Percentiles rank a stretch among this genome's conserved stretches.
These are phyloP conservation scores for Micropoecilia bifurca DNA, from an alignment of 2,797 vertebrate genomes.

Conservation along the genomic window DNA sequence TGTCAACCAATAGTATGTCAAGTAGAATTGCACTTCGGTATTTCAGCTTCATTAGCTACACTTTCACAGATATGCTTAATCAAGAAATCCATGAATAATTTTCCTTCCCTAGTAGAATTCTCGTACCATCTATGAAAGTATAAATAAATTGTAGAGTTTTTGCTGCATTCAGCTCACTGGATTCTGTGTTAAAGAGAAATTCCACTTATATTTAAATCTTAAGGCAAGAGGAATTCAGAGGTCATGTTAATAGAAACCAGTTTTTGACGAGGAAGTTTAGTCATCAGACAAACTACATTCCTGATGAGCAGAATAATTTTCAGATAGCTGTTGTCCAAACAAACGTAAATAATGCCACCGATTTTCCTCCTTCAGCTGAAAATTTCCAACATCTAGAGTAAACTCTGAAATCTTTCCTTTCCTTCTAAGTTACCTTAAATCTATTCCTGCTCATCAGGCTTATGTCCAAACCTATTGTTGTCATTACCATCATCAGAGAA, in stretches of 20 bases:
- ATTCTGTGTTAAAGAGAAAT: not conserved
- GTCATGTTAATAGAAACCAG: not conserved
- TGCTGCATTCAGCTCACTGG: not conserved
- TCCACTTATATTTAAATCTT: not conserved
- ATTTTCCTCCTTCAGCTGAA: constrained; percentile 6
- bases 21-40: not conserved
- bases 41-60: not conserved
- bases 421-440: not conserved
- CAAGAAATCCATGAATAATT: not conserved
- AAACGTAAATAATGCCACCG: not conserved
- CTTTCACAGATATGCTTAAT: not conserved
- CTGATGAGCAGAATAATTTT: not conserved
- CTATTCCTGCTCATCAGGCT: not conserved
- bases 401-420: not conserved
- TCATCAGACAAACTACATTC: not conserved
- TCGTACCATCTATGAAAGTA: not conserved
- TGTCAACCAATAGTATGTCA: not conserved
- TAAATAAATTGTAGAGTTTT: not conserved
- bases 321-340: not conserved
- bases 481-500: not conserved
- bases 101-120: not conserved
- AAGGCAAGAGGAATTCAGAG: not conserved
- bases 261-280: not conserved
- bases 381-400: not conserved
- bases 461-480: not conserved